Percentiles rank a stretch among this genome's conserved stretches.
phyloP scores from a whole-genome alignment of 2,113 vertebrate genomes.

The Archocentrus centrarchus region DNA sequence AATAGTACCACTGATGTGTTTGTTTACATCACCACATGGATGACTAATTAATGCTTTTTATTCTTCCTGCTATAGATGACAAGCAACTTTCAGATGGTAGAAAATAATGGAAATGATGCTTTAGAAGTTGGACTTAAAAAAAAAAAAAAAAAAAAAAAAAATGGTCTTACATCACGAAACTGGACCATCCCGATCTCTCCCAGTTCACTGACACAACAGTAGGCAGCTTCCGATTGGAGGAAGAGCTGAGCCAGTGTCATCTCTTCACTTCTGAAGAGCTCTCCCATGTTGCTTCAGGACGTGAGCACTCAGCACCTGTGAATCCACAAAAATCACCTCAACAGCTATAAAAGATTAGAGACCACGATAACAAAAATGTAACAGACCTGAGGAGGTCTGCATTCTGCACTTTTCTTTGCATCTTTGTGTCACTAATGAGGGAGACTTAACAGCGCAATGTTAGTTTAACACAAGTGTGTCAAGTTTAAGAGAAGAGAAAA shows the following conservation, averaged over 20 bases:
- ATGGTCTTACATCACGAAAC: slow-evolving; percentile 93
- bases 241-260: slow-evolving; percentile 99
- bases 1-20: slow-evolving; percentile 11
- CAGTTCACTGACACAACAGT: slow-evolving; percentile 96
- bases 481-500: slow-evolving; percentile 1
- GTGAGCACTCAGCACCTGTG: slow-evolving; percentile 18
- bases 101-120: not conserved
- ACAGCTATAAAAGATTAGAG: not conserved
- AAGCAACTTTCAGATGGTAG: not conserved
- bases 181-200: slow-evolving; percentile 98
- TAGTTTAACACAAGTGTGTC: slow-evolving; percentile 42
- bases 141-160: not conserved
- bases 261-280: slow-evolving; percentile 97
- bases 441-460: slow-evolving; percentile 4
- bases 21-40: not conserved
- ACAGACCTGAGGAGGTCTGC: not conserved
- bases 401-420: slow-evolving; percentile 20
- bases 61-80: not conserved
- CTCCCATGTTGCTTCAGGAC: slow-evolving; percentile 86
- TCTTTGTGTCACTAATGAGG: slow-evolving; percentile 5
- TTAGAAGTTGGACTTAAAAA: not conserved
- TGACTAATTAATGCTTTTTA: not conserved
- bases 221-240: slow-evolving; percentile 96
- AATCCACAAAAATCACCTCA: slow-evolving; percentile 16
- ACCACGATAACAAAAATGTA: not conserved